Percentiles rank a stretch among this genome's conserved stretches.
phyloP scores from a whole-genome alignment of 2,113 vertebrate species.

The Brachionichthys hirsutus region DNA sequence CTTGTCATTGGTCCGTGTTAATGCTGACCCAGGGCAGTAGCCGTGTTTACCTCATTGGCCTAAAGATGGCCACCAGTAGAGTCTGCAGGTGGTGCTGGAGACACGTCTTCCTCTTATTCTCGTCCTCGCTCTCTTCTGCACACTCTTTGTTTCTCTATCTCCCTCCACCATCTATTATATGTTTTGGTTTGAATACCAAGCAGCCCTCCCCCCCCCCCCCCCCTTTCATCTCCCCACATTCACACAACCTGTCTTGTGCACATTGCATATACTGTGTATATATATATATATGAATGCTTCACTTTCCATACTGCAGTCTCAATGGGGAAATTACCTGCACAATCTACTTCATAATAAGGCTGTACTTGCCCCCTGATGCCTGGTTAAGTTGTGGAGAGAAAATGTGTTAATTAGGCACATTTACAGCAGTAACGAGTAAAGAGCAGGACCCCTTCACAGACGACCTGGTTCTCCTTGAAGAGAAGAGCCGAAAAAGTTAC shows the following conservation, averaged over 20 bases:
- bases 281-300: slow-evolving; percentile 15
- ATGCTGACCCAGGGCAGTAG: slow-evolving; percentile 64
- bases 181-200: slow-evolving; percentile 54
- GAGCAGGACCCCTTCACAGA: slow-evolving; percentile 62
- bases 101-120: slow-evolving; percentile 32
- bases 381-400: slow-evolving; percentile 53
- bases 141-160: slow-evolving; percentile 49
- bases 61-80: slow-evolving; percentile 61
- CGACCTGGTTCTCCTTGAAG: slow-evolving; percentile 68
- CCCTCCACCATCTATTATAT: slow-evolving; percentile 46
- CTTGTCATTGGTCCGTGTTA: slow-evolving; percentile 75
- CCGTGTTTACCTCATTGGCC: slow-evolving; percentile 73
- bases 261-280: slow-evolving; percentile 5
- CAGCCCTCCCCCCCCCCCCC: slow-evolving; percentile 14
- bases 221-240: slow-evolving; percentile 8
- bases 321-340: slow-evolving; percentile 68
- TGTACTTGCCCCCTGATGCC: slow-evolving; percentile 49
- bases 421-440: slow-evolving; percentile 58
- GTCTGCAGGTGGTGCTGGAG: slow-evolving; percentile 67
- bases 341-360: slow-evolving; percentile 67
- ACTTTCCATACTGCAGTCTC: slow-evolving; percentile 55
- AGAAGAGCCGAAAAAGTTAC: slow-evolving; percentile 41
- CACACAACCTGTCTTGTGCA: slow-evolving; percentile 18
- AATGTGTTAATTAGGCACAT: slow-evolving; percentile 74
- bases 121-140: slow-evolving; percentile 14